These are phyloP conservation scores for Allolobophora icterica DNA, from an alignment of 2,888 invertebrate genomes.

Conservation along the genomic window DNA sequence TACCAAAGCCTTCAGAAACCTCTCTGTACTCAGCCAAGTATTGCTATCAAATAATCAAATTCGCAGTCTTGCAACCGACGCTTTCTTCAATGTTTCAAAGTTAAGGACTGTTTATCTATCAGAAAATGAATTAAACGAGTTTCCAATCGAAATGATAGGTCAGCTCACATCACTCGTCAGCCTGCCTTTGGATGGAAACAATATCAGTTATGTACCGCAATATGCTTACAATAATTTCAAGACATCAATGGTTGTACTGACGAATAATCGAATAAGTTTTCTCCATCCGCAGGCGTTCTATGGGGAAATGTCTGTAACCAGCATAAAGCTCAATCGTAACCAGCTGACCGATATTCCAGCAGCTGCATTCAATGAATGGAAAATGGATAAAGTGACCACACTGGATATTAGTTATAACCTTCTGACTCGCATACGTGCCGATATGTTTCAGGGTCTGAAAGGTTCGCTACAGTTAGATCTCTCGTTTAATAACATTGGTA, in stretches of 20 bases:
- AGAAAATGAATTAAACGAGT: not conserved
- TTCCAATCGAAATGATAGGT: not conserved
- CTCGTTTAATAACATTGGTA: not conserved
- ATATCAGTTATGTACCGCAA: not conserved
- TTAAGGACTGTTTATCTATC: not conserved
- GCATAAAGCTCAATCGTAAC: not conserved
- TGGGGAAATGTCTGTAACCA: not conserved
- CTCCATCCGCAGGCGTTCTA: not conserved
- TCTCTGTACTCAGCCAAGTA: not conserved
- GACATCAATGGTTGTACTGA: not conserved
- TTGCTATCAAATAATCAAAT: not conserved
- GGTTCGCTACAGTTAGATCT: not conserved
- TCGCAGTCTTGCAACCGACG: not conserved
- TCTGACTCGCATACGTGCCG: not conserved
- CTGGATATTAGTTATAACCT: not conserved
- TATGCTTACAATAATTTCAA: not conserved
- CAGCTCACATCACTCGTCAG: not conserved
- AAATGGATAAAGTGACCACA: not conserved
- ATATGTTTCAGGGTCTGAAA: not conserved
- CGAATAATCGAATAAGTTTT: not conserved
- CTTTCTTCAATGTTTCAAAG: not conserved
- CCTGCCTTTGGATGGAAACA: constrained; percentile 11
- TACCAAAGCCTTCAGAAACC: not conserved
- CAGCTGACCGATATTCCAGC: not conserved
- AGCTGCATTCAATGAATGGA: not conserved